Conservation (phyloP, 2,113 vertebrate species). For the Verasper variegatus region DNA sequence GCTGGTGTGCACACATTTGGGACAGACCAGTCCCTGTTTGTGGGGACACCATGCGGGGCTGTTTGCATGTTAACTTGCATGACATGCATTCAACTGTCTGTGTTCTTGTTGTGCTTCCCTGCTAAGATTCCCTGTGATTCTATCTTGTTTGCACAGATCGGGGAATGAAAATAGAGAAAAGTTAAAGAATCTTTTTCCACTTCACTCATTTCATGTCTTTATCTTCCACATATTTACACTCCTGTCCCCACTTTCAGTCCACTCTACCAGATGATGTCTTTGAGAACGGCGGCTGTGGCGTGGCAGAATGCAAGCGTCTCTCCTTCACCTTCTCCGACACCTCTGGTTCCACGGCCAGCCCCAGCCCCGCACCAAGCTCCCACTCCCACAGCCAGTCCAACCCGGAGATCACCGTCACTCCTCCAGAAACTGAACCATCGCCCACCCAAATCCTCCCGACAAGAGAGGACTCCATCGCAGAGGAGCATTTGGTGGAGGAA, state of each 20-base stretch:
- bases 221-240: constrained; percentile 11
- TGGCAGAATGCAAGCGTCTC: constrained; percentile 87
- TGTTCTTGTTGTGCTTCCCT: constrained; percentile 10
- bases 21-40: constrained; percentile 11
- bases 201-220: constrained; percentile 25
- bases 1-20: constrained; percentile 36
- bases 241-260: constrained; percentile 80
- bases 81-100: constrained; percentile 22
- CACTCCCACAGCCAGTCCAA: constrained; percentile 81
- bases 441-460: constrained; percentile 59
- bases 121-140: neutral
- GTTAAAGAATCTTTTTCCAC: constrained; percentile 17
- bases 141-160: constrained; percentile 10
- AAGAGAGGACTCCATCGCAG: constrained; percentile 66
- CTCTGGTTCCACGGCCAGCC: constrained; percentile 74
- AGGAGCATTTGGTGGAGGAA: constrained; percentile 70
- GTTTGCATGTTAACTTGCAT: constrained; percentile 53
- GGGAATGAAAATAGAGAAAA: neutral
- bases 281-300: constrained; percentile 83
- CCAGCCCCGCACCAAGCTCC: constrained; percentile 77
- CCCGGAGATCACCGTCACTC: constrained; percentile 88
- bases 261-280: constrained; percentile 92
- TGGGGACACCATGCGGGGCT: constrained; percentile 9
- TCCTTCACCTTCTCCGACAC: constrained; percentile 92
- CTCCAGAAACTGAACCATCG: constrained; percentile 78